Evolutionary conservation across 2,888 invertebrate species (phyloP).

Genomic region (Parapristionchus giblindavisi): DNA sequence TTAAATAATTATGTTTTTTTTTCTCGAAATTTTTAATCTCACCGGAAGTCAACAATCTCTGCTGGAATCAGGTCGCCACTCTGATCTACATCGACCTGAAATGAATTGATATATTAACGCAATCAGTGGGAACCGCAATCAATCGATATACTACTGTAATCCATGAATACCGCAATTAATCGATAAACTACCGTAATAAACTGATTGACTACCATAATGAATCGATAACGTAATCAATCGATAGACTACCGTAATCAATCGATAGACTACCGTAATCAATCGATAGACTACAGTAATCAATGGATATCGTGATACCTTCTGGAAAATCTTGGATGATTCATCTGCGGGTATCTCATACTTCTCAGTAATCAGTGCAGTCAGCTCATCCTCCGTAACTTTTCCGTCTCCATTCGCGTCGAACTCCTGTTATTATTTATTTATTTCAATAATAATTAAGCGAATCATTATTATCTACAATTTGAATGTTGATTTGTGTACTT

Average conservation of each 20-base stretch:
- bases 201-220: too few relatives aligned
- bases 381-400: conserved; percentile 61
- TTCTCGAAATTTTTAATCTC: not conserved
- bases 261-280: too few relatives aligned
- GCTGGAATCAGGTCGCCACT: conserved; percentile 62
- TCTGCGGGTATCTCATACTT: conserved; percentile 62
- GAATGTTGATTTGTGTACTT: not conserved
- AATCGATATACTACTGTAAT: too few relatives aligned
- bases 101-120: too few relatives aligned
- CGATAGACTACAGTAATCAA: too few relatives aligned
- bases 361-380: conserved; percentile 60
- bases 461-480: not conserved
- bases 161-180: too few relatives aligned
- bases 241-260: too few relatives aligned
- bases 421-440: conserved; percentile 50
- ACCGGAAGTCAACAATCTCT: conserved; percentile 67
- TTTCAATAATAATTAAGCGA: not conserved
- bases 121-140: too few relatives aligned
- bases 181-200: too few relatives aligned
- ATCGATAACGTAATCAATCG: too few relatives aligned
- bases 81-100: conserved; percentile 60
- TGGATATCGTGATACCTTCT: conserved; percentile 39
- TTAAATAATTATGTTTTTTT: conserved; percentile 34
- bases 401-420: conserved; percentile 64
- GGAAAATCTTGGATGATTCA: conserved; percentile 59